These are phyloP conservation scores for Pithys albifrons DNA, from an alignment of 2,113 vertebrate genomes.

Conservation along the genomic window DNA sequence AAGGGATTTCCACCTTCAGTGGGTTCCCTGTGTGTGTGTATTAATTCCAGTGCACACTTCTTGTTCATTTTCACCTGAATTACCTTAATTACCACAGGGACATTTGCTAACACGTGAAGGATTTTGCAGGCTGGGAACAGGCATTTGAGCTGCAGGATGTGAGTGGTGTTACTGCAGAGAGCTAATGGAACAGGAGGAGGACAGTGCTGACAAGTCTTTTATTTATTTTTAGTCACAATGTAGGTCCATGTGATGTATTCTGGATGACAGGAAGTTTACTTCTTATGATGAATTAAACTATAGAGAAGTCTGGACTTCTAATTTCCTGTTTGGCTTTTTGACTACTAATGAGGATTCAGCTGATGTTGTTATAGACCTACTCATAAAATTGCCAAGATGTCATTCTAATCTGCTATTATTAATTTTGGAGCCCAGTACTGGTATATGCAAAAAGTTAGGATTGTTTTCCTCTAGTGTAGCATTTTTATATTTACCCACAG, in stretches of 20 bases:
- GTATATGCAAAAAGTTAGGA: background rate
- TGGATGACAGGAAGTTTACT: background rate
- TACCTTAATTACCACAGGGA: background rate
- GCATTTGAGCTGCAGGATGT: background rate
- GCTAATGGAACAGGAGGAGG: background rate
- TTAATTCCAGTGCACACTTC: background rate
- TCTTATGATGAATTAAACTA: background rate
- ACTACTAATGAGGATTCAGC: background rate
- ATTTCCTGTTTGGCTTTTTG: slow-evolving; percentile 19
- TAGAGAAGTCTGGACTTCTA: background rate
- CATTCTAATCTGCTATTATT: background rate
- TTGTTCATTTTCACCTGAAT: background rate
- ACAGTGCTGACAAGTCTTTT: background rate
- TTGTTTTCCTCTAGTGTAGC: background rate
- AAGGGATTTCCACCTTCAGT: background rate
- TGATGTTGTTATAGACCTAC: background rate
- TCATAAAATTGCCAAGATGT: background rate
- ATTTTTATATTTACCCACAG: background rate
- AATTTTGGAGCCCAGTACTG: background rate
- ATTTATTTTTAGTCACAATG: background rate
- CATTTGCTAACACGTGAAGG: background rate
- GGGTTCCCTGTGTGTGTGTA: background rate
- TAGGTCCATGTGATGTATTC: background rate
- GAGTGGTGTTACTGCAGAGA: background rate
- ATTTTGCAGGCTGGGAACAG: background rate